Conservation (phyloP, 2,113 vertebrate species). For the Coreoperca whiteheadi region DNA sequence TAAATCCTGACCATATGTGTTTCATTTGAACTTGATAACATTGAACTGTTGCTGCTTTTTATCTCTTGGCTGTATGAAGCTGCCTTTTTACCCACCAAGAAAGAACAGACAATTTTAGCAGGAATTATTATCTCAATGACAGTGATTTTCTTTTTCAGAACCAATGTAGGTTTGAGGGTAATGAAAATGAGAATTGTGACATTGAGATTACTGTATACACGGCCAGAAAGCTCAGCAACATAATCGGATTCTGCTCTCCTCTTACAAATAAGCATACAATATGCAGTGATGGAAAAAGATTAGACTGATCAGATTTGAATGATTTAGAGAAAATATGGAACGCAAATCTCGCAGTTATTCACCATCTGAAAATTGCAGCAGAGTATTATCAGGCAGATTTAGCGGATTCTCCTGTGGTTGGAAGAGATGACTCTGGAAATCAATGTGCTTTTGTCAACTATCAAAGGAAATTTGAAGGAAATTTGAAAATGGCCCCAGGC, state of each 20-base stretch:
- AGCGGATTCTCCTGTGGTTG: constrained; percentile 4
- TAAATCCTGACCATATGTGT: neutral
- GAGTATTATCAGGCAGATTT: constrained; percentile 2
- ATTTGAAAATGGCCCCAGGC: constrained; percentile 62
- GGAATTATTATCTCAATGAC: constrained; percentile 44
- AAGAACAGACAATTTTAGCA: constrained; percentile 36
- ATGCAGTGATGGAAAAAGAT: constrained; percentile 12
- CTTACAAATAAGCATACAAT: constrained; percentile 12
- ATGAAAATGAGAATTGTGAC: constrained; percentile 50
- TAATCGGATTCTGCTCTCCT: neutral
- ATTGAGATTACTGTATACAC: constrained; percentile 32
- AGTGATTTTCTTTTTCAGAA: constrained; percentile 43
- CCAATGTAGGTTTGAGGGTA: constrained; percentile 28
- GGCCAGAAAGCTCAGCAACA: constrained; percentile 36
- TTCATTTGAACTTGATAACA: constrained; percentile 34
- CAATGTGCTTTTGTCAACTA: constrained; percentile 55
- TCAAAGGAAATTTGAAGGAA: constrained; percentile 72
- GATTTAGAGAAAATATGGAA: constrained; percentile 1
- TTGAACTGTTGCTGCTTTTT: constrained; percentile 40
- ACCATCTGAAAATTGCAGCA: neutral
- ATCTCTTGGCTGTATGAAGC: constrained; percentile 26
- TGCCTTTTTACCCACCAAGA: constrained; percentile 33
- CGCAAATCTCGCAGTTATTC: neutral
- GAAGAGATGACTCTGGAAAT: constrained; percentile 51
- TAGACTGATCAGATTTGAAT: neutral